Base-by-base conservation (phyloP, 2,888 invertebrate genomes). In the Dascillus cervinus region DNA sequence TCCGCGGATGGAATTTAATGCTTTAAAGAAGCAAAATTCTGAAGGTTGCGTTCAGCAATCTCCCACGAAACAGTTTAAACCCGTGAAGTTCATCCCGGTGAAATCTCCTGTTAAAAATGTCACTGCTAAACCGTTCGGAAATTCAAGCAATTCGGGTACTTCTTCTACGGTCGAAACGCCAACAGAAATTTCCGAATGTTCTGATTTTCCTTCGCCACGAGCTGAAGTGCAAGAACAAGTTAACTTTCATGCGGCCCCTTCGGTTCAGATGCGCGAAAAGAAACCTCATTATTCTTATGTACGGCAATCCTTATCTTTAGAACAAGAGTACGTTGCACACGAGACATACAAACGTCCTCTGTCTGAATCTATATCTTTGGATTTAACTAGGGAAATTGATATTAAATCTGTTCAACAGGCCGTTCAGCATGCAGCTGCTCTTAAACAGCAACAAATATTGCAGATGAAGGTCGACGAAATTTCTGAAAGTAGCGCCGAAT, bases 11-110 rank as follows among this genome's bases (percentile, higher is more conserved):
- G 9, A 48, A 34, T 3, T 44, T 55, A 39, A 35, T 43, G 4
- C 32, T 42, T 47, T 66, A 19, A 65, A 62, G 40, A 72, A 67
- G 47, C 67, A 71, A 37, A 61, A 67, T 28, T 70, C 72, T 3
- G 65, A 69, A 34, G 62, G 69, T 23, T 59, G 63, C 3, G 62
- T 70, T 26, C 26, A 43, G 29, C 26, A 25, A 15, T 19, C 27
- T 22, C 22, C 32, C n/a, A 35, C 21, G 26, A 29, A 33, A 11
- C 21, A 25, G 10, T 40, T 40, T 13, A 45, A 32, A 22, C 47
- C 51, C 2, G 48, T 48, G 3, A 50, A 50, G 8, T 41, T 47
- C 8, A 25, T 29, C 21, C 33, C 46, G 28, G 47, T 29, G 26
- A 40, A 35, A 44, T 44, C 41, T 32, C 46, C 53, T 0, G 61